Conservation (phyloP, 2,113 vertebrate genomes). For the Hylia prasina region DNA sequence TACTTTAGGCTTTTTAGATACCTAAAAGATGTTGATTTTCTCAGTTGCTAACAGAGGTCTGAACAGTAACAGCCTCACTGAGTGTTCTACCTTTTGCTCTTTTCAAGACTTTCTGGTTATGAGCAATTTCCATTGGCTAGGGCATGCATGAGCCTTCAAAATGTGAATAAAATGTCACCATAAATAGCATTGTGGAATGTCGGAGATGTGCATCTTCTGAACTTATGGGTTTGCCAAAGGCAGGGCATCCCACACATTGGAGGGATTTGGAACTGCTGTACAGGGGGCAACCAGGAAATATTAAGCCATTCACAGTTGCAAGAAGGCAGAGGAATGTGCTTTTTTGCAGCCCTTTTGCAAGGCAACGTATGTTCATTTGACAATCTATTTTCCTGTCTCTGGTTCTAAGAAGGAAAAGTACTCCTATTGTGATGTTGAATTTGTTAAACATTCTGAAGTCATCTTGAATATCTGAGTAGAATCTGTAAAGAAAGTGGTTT, state of each 20-base stretch:
- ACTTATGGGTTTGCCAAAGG: neutral
- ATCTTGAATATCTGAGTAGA: neutral
- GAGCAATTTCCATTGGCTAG: neutral
- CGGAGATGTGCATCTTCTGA: neutral
- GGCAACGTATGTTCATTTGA: neutral
- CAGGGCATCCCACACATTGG: neutral
- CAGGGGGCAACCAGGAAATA: neutral
- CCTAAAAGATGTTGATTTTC: neutral
- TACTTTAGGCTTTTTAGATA: neutral
- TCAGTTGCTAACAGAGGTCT: neutral
- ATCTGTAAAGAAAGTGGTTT: neutral
- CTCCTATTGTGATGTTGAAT: neutral
- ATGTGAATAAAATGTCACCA: neutral
- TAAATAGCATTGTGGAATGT: neutral
- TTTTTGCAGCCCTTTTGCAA: neutral
- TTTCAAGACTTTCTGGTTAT: neutral
- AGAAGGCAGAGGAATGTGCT: neutral
- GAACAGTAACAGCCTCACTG: neutral
- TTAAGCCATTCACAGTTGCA: neutral
- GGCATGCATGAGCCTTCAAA: neutral
- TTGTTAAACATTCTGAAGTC: neutral
- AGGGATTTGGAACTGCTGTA: neutral
- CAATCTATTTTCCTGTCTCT: neutral
- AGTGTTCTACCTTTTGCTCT: neutral
- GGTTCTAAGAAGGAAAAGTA: neutral